phyloP scores from a whole-genome alignment of 2,797 vertebrate species.

The Sebastes itinus region DNA sequence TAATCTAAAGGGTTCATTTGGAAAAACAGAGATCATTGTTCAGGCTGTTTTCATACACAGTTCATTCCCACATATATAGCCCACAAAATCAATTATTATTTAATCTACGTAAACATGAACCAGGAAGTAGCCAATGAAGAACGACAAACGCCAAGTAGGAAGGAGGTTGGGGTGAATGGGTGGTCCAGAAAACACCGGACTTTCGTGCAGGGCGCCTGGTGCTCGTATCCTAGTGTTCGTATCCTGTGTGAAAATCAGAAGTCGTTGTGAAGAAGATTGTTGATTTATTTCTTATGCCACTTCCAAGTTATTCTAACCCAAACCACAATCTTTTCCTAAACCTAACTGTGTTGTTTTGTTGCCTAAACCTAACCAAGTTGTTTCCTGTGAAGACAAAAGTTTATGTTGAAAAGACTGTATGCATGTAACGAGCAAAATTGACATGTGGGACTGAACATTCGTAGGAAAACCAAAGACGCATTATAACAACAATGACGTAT shows the following conservation, averaged over 20 bases:
- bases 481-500: too few species aligned
- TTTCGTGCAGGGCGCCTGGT: too few species aligned
- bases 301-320: not conserved
- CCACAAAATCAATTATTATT: not conserved
- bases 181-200: too few species aligned
- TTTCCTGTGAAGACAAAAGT: not conserved
- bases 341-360: not conserved
- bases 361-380: not conserved
- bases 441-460: not conserved
- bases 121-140: rapidly evolving
- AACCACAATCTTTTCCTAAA: not conserved
- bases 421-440: not conserved
- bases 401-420: not conserved
- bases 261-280: rapidly evolving
- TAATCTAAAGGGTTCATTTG: not conserved
- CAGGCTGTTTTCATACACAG: not conserved
- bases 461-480: too few species aligned
- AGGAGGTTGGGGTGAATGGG: too few species aligned
- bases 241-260: too few species aligned
- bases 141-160: rapidly evolving
- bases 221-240: too few species aligned
- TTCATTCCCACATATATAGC: not conserved
- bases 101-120: rapidly evolving
- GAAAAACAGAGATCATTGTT: not conserved
- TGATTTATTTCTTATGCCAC: too few species aligned